Evolutionary conservation across 2,113 vertebrate genomes (phyloP).

Genomic region (Psilopsiagon aurifrons): DNA sequence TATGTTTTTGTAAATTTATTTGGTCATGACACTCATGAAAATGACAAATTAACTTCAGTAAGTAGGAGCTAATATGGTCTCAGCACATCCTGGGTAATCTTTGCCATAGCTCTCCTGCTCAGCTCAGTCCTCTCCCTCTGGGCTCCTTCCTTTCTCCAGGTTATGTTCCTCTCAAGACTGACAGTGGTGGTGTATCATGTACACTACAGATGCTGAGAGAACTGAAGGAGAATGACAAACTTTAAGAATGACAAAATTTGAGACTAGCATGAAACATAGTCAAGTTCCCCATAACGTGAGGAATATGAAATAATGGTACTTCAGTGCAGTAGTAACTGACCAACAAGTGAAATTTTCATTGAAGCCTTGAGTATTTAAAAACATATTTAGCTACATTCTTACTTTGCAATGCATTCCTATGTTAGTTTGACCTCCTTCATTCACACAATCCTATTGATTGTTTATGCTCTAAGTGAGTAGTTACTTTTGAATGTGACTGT

Average conservation of each 20-base stretch:
- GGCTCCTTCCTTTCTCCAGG: background rate
- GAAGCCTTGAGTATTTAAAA: background rate
- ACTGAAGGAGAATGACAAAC: background rate
- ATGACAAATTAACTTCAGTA: slow-evolving; percentile 3
- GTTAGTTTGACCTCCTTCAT: background rate
- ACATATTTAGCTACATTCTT: background rate
- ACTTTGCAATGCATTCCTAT: background rate
- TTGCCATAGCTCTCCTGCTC: background rate
- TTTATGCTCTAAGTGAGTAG: background rate
- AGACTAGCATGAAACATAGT: background rate
- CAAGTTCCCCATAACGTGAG: background rate
- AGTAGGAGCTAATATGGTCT: background rate
- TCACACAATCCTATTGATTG: background rate
- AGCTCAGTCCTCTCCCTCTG: background rate
- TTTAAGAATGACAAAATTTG: background rate
- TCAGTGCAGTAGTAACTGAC: background rate
- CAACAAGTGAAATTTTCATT: background rate
- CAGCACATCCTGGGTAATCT: background rate
- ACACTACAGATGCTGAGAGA: background rate
- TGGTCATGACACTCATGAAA: background rate
- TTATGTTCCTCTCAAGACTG: background rate
- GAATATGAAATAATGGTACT: background rate
- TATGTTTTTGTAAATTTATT: slow-evolving; percentile 58
- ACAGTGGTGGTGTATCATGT: accelerated
- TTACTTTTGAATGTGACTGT: background rate